Evolutionary conservation across 2,797 vertebrate species (phyloP).

Genomic region (Pantherophis alleghaniensis): DNA sequence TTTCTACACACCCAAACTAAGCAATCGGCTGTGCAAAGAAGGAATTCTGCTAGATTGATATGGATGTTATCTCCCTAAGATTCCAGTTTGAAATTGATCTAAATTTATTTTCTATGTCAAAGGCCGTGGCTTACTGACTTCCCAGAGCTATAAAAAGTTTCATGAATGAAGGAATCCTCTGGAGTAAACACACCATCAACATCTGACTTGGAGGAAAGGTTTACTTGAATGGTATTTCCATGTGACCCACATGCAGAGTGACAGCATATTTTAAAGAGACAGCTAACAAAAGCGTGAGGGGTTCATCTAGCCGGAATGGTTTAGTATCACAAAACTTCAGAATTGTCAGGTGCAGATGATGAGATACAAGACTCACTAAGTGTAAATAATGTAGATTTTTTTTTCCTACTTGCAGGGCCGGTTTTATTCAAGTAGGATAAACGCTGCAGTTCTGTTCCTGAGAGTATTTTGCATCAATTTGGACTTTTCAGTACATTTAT

Average conservation of each 20-base stretch:
- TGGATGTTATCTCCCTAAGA: background rate
- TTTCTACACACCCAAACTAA: background rate
- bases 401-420: background rate
- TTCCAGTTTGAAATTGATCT: background rate
- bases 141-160: background rate
- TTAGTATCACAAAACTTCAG: background rate
- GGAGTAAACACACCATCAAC: background rate
- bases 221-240: background rate
- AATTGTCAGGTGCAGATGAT: background rate
- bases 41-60: background rate
- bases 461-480: background rate
- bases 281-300: background rate
- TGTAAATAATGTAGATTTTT: background rate
- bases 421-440: background rate
- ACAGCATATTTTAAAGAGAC: background rate
- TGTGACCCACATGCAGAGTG: background rate
- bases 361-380: background rate
- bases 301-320: no score
- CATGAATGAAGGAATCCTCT: background rate
- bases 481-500: background rate
- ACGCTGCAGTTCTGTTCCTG: background rate
- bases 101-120: background rate
- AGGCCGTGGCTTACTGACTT: background rate
- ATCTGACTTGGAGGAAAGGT: background rate
- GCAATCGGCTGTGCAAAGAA: no score